A percentile compares a stretch with the other conserved stretches of the same genome.
Conservation (phyloP, 2,797 vertebrate species). For the Lithobates pipiens region DNA sequence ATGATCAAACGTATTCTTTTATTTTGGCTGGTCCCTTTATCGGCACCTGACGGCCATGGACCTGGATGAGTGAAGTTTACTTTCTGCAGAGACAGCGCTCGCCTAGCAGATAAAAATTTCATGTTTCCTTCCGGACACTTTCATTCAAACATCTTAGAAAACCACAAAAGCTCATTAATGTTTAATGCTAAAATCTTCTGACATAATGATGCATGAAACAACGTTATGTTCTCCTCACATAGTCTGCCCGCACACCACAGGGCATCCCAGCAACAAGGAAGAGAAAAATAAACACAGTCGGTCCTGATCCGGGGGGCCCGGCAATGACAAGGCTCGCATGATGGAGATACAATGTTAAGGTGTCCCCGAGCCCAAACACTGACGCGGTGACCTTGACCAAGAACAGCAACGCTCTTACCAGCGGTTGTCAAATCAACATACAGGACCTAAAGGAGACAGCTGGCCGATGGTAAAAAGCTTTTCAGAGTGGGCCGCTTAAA, state of each 20-base stretch:
- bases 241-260: constrained; percentile 19
- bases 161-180: constrained; percentile 29
- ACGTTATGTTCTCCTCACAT: constrained; percentile 13
- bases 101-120: constrained; percentile 45
- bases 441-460: constrained; percentile 1
- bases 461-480: neutral
- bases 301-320: neutral
- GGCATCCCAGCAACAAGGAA: constrained; percentile 15
- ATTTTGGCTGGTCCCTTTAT: neutral
- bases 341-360: neutral
- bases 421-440: neutral
- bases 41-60: neutral
- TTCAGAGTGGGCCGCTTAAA: neutral
- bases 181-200: constrained; percentile 54
- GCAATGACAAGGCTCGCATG: neutral
- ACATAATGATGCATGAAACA: constrained; percentile 53
- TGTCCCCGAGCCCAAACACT: neutral
- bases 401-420: no score
- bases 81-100: constrained; percentile 25
- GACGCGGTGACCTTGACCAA: constrained; percentile 12
- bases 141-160: constrained; percentile 39
- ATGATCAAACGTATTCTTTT: no score
- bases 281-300: neutral
- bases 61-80: constrained; percentile 15
- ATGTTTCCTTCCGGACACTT: constrained; percentile 45